Conservation (phyloP, 92 coral and sea anemone genomes). For the Epizoanthus rinbou region DNA sequence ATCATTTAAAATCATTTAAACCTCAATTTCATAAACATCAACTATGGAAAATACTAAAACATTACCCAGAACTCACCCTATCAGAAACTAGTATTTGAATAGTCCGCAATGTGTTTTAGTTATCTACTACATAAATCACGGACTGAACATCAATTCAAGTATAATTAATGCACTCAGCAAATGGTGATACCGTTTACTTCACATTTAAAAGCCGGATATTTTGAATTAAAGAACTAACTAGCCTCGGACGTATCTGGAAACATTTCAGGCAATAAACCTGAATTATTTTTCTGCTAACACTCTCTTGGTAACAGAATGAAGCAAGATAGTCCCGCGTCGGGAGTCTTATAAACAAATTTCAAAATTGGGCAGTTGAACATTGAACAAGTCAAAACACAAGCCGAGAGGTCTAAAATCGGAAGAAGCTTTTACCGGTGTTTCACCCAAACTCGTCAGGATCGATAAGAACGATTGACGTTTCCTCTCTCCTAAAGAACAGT, state of each 20-base stretch:
- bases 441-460: background rate
- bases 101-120: background rate
- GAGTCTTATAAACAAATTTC: background rate
- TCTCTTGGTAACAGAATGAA: background rate
- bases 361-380: background rate
- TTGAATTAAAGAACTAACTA: too few relatives aligned
- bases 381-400: background rate
- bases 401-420: background rate
- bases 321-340: background rate
- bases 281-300: too few relatives aligned
- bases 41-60: background rate
- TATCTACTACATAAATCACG: background rate
- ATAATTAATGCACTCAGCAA: too few relatives aligned
- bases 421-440: conserved; percentile 33
- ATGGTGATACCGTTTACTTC: too few relatives aligned
- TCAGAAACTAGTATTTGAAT: background rate
- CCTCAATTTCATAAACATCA: background rate
- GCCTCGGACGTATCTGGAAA: too few relatives aligned
- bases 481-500: too few relatives aligned
- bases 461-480: too few relatives aligned
- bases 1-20: background rate
- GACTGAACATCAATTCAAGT: background rate
- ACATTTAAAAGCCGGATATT: too few relatives aligned
- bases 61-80: background rate
- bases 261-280: too few relatives aligned